Percentiles rank a stretch among this genome's conserved stretches.
phyloP scores from a whole-genome alignment of 2,888 invertebrate genomes.

The Agelastica alni region DNA sequence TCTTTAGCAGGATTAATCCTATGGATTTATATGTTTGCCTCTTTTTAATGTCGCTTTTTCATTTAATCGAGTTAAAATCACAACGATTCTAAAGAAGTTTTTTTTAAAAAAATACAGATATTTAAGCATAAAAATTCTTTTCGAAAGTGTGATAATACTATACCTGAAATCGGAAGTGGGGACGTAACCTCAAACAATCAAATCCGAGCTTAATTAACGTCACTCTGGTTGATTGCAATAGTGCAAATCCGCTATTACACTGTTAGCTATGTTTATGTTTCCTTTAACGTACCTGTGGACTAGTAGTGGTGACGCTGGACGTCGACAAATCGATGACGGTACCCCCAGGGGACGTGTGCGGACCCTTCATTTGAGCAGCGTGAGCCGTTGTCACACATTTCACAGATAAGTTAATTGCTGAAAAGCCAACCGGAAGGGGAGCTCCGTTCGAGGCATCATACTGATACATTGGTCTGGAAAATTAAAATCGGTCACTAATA shows the following conservation, averaged over 20 bases:
- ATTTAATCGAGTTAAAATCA: no score
- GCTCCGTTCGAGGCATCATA: conserved; percentile 66
- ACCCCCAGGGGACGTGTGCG: conserved; percentile 75
- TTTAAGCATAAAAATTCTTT: no score
- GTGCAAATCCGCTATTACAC: conserved; percentile 5
- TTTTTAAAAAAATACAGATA: no score
- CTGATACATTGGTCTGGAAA: conserved; percentile 77
- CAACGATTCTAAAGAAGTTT: no score
- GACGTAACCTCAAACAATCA: conserved; percentile 11
- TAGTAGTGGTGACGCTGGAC: conserved; percentile 80
- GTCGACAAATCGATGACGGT: conserved; percentile 87
- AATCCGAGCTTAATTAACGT: conserved; percentile 18
- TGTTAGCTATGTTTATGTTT: conserved; percentile 5
- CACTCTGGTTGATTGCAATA: conserved; percentile 1
- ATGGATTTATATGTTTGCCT: no score
- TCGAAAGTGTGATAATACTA: background rate
- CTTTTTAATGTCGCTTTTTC: no score
- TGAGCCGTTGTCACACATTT: conserved; percentile 80
- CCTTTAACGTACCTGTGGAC: conserved; percentile 75
- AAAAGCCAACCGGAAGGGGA: conserved; percentile 75
- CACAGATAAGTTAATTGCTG: conserved; percentile 82
- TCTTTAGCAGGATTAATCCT: no score
- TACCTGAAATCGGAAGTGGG: conserved; percentile 11
- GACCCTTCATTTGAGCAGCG: conserved; percentile 63
- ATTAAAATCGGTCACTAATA: conserved; percentile 21